A percentile compares a stretch with the other conserved stretches of the same genome.
Evolutionary conservation across 2,888 invertebrate species (phyloP).

Genomic region (Philereme transversata): DNA sequence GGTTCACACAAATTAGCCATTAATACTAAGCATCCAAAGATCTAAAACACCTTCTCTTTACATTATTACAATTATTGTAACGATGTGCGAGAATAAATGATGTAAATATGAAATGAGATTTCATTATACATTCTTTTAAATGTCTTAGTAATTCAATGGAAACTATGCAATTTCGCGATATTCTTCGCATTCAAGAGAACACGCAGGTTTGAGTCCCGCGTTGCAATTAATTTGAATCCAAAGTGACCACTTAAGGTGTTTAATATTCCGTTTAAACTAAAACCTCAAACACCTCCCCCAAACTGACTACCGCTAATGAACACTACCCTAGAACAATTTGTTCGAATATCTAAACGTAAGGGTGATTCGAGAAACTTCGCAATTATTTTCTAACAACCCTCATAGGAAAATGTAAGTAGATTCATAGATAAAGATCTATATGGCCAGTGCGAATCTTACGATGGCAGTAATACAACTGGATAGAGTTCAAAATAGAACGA

Average conservation of each 20-base stretch:
- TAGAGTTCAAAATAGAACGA: background rate
- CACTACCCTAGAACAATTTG: conserved; percentile 28
- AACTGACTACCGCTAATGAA: conserved; percentile 21
- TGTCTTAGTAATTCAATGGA: no score
- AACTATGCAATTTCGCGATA: no score
- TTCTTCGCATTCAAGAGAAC: no score
- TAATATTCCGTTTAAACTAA: background rate
- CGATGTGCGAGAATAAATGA: no score
- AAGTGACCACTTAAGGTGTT: background rate
- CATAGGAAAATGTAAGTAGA: conserved; percentile 15
- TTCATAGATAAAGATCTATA: conserved; percentile 21
- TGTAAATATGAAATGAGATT: no score
- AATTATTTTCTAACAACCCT: conserved; percentile 20
- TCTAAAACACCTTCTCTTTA: no score
- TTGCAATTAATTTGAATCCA: no score
- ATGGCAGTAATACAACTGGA: background rate
- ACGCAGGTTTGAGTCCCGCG: no score
- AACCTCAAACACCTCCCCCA: conserved; percentile 9
- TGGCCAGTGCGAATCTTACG: conserved; percentile 16
- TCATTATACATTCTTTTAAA: no score
- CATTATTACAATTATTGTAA: no score
- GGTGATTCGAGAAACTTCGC: conserved; percentile 18
- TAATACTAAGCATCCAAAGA: no score
- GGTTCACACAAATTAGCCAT: no score
- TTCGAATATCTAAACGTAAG: conserved; percentile 17